A percentile compares a stretch with the other conserved stretches of the same genome.
phyloP scores from a whole-genome alignment of 1,140 invertebrate species.

The Phortica variegata region DNA sequence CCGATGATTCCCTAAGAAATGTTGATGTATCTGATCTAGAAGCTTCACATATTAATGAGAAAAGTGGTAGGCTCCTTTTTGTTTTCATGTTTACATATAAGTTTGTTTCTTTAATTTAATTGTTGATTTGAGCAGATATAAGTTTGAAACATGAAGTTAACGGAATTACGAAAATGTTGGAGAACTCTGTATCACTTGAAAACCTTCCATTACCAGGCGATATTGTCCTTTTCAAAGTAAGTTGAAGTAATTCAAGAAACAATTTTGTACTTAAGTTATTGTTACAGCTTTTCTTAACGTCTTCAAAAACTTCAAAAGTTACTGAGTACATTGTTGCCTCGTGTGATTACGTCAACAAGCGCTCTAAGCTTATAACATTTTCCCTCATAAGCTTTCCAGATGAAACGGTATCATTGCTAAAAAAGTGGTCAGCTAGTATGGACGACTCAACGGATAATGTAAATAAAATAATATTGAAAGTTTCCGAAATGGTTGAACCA shows the following conservation, averaged over 20 bases:
- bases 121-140: background rate
- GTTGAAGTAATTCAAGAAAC: background rate
- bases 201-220: conserved; percentile 22
- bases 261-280: too few relatives aligned
- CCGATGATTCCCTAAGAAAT: conserved; percentile 9
- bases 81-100: background rate
- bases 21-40: background rate
- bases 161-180: conserved; percentile 17
- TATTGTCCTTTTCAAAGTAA: conserved; percentile 32
- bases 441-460: too few relatives aligned
- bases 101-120: background rate
- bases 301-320: background rate
- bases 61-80: too few relatives aligned
- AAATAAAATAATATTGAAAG: too few relatives aligned
- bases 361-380: conserved; percentile 23
- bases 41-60: background rate
- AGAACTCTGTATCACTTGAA: conserved; percentile 5
- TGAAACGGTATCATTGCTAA: too few relatives aligned
- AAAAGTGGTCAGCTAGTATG: too few relatives aligned
- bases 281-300: too few relatives aligned
- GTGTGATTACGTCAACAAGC: conserved; percentile 33
- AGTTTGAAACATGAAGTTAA: background rate
- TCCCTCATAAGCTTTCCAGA: conserved; percentile 16
- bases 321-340: conserved; percentile 22
- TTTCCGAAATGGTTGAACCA: too few relatives aligned